A percentile compares a stretch with the other conserved stretches of the same genome.
phyloP scores from a whole-genome alignment of 2,113 vertebrate genomes.

The Osmerus mordax region DNA sequence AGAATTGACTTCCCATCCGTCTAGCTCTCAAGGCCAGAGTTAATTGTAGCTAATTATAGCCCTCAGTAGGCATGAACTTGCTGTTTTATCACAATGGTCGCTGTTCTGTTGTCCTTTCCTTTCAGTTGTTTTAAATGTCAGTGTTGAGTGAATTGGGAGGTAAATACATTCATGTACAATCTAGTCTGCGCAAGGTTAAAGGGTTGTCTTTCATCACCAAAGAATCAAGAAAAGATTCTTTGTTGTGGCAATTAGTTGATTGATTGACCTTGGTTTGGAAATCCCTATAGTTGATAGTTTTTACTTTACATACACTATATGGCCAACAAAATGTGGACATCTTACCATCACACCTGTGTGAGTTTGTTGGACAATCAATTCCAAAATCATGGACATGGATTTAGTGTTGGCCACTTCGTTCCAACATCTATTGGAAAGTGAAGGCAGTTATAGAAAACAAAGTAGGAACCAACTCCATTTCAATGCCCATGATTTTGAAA shows the following conservation, averaged over 20 bases:
- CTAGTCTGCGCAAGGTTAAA: constrained; percentile 1
- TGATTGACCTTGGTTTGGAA: too few relatives aligned
- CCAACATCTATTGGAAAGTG: too few relatives aligned
- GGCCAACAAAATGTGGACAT: too few relatives aligned
- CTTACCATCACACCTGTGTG: too few relatives aligned
- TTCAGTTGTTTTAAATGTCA: not conserved
- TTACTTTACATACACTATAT: too few relatives aligned
- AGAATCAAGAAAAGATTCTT: too few relatives aligned
- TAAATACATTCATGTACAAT: not conserved
- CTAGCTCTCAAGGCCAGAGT: constrained; percentile 17
- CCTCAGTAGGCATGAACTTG: too few relatives aligned
- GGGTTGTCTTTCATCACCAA: not conserved
- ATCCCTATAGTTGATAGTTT: too few relatives aligned
- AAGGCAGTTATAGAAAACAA: not conserved
- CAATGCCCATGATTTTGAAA: not conserved
- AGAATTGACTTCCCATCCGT: constrained; percentile 26
- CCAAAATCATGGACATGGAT: too few relatives aligned
- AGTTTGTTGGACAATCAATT: too few relatives aligned
- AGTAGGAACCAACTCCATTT: not conserved
- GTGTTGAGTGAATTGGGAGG: constrained; percentile 5
- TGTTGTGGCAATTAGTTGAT: too few relatives aligned
- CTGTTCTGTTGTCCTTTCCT: constrained; percentile 8
- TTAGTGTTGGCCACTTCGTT: too few relatives aligned
- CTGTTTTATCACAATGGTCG: not conserved
- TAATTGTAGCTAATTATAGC: constrained; percentile 43